Conservation (phyloP, 2,888 invertebrate genomes). For the Bombylius major region DNA sequence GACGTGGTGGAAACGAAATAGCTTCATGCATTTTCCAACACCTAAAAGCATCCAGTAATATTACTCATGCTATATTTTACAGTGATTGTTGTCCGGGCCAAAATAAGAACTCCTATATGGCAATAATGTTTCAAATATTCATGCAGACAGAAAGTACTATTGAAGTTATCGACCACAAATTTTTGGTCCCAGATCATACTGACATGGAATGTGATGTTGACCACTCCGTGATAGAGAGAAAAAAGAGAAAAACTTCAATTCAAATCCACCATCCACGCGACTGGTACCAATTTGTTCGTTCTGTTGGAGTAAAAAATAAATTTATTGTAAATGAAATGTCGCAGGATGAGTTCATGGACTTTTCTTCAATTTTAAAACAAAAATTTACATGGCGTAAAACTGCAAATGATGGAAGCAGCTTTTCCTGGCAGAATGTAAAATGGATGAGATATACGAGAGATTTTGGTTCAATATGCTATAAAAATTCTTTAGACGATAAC, state of each 20-base stretch:
- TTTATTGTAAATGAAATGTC: background rate
- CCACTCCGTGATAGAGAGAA: conserved; percentile 1
- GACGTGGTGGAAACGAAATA: conserved; percentile 13
- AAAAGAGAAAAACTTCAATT: background rate
- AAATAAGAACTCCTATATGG: conserved; percentile 13
- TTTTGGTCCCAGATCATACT: conserved; percentile 9
- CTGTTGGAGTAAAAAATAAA: background rate
- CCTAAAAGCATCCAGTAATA: conserved; percentile 2
- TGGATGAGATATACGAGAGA: conserved; percentile 8
- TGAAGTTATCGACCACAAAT: conserved; percentile 10
- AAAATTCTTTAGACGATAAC: conserved; percentile 3
- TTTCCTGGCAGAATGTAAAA: conserved; percentile 1
- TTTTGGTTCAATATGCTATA: background rate
- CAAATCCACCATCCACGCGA: background rate
- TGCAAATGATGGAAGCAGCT: background rate
- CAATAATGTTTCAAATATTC: conserved; percentile 9
- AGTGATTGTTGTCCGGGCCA: conserved; percentile 12
- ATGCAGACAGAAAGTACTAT: conserved; percentile 1
- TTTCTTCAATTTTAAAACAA: background rate
- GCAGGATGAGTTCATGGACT: background rate
- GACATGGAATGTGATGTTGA: conserved; percentile 4
- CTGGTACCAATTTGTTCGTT: background rate
- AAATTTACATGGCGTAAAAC: background rate
- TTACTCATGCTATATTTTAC: conserved; percentile 12
- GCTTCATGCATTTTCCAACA: conserved; percentile 11